Evolutionary conservation across 2,113 vertebrate genomes (phyloP).

Genomic region (Scophthalmus maximus): DNA sequence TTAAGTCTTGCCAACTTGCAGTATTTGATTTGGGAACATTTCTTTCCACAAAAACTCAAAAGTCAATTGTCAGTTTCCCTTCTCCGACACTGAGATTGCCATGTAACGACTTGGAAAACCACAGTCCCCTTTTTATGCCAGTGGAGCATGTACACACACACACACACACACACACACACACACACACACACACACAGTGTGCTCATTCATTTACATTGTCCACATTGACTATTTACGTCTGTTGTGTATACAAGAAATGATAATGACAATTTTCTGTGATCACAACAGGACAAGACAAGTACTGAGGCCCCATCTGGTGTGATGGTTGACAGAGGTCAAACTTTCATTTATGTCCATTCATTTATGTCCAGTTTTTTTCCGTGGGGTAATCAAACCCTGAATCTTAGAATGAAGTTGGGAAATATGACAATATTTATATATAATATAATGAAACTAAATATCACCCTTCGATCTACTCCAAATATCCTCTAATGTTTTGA

Average conservation of each 20-base stretch:
- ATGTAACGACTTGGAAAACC: constrained; percentile 11
- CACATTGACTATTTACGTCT: constrained; percentile 38
- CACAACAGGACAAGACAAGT: background rate
- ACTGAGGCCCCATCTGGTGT: background rate
- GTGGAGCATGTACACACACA: constrained; percentile 26
- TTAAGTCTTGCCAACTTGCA: too few relatives aligned
- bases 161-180: constrained; percentile 27
- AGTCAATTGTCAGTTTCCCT: too few relatives aligned
- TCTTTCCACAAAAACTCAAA: background rate
- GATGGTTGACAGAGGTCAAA: constrained; percentile 35
- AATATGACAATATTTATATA: background rate
- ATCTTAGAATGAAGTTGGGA: background rate
- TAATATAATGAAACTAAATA: too few relatives aligned
- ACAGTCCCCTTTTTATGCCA: constrained; percentile 59
- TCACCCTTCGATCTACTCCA: background rate
- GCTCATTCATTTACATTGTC: constrained; percentile 55
- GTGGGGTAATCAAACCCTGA: background rate
- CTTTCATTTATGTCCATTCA: too few relatives aligned
- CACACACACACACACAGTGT: background rate
- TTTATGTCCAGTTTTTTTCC: too few relatives aligned
- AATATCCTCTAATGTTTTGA: background rate
- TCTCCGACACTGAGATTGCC: background rate
- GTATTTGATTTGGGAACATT: background rate
- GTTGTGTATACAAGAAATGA: constrained; percentile 57
- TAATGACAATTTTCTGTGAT: constrained; percentile 27